Percentiles rank a stretch among this genome's conserved stretches.
These are phyloP conservation scores for Anguilla obscura DNA, from an alignment of 2,797 vertebrate genomes.

Conservation along the genomic window DNA sequence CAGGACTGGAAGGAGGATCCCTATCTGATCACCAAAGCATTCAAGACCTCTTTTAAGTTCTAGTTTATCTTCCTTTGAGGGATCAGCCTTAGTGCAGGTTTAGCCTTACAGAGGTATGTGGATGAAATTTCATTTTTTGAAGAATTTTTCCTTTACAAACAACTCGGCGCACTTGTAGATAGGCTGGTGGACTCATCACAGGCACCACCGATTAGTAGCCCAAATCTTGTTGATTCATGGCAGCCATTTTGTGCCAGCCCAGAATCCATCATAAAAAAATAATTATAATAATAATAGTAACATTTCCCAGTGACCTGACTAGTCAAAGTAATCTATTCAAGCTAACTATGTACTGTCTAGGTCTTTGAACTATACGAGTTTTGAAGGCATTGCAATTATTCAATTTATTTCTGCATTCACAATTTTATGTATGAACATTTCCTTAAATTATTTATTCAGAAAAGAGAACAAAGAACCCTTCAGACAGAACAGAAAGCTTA, in stretches of 20 bases:
- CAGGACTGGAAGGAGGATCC: neutral
- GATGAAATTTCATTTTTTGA: neutral
- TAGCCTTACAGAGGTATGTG: neutral
- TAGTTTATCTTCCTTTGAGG: neutral
- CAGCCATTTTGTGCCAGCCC: too few species aligned
- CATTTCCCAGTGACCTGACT: too few species aligned
- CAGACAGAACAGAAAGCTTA: neutral
- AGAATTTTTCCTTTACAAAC: neutral
- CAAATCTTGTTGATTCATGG: too few species aligned
- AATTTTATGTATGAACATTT: neutral
- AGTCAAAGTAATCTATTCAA: too few species aligned
- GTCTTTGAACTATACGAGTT: neutral
- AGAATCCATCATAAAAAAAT: too few species aligned
- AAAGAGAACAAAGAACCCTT: neutral
- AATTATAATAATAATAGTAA: too few species aligned
- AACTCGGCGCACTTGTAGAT: neutral
- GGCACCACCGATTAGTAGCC: too few species aligned
- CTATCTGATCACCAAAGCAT: neutral
- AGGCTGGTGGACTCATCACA: too few species aligned
- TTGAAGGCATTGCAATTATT: neutral
- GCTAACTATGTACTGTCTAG: neutral
- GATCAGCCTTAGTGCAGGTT: neutral
- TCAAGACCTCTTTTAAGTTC: neutral
- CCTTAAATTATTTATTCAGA: neutral
- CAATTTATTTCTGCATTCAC: neutral